These are phyloP conservation scores for Myotis brandtii DNA, from an alignment of 2,113 vertebrate species.

Conservation along the genomic window DNA sequence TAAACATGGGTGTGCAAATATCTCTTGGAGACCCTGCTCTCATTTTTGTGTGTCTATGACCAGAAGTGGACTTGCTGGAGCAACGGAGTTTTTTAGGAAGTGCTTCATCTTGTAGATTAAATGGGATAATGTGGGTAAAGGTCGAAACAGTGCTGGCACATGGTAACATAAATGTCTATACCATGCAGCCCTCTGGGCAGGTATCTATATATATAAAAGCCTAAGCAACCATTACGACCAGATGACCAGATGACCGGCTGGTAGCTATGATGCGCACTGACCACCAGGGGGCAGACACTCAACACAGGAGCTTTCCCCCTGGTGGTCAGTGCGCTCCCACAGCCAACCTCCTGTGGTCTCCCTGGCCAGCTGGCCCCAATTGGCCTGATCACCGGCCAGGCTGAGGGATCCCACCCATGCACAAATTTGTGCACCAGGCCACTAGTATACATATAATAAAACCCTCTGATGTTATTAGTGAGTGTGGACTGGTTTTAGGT, in stretches of 20 bases:
- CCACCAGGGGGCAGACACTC: too few relatives aligned
- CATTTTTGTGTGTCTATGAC: not conserved
- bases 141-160: not conserved
- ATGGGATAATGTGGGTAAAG: not conserved
- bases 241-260: too few relatives aligned
- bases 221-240: too few relatives aligned
- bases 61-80: not conserved
- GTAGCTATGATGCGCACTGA: too few relatives aligned
- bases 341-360: too few relatives aligned
- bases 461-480: not conserved
- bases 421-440: too few relatives aligned
- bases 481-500: not conserved
- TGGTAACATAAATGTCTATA: not conserved
- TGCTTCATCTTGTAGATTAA: not conserved
- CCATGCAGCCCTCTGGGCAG: not conserved
- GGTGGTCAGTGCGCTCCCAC: too few relatives aligned
- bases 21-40: not conserved
- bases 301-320: too few relatives aligned
- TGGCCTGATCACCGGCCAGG: too few relatives aligned
- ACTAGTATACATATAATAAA: not conserved
- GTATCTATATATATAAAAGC: not conserved
- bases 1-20: not conserved
- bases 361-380: too few relatives aligned
- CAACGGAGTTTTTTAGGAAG: not conserved
- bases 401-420: too few relatives aligned